Evolutionary conservation across 1,140 invertebrate genomes (phyloP), one percentile per base, ranked within the genome.

Genomic region (Zaprionus africanus): DNA sequence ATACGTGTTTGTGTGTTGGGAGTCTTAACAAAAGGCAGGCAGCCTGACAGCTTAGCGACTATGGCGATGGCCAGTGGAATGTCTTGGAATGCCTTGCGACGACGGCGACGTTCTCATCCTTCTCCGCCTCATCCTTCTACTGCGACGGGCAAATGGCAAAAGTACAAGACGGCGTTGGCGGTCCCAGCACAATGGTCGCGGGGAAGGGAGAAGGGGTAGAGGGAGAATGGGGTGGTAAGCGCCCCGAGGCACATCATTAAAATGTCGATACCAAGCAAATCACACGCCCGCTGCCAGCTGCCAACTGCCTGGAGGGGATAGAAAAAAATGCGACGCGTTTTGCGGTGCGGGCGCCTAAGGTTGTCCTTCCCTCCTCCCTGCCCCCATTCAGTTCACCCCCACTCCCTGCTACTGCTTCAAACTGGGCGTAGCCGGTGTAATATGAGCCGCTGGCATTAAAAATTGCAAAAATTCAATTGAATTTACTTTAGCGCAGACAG

Each of bases 261-360:
- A 91, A 88, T 91, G 88, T 91, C 88, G 90, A 91, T 90, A 79
- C 79, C 84, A 91, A 91, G 85, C 85, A 90, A 88, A 88, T 88
- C 85, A 88, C 85, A 88, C 85, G 84, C 85, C 84, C 81, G 79
- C 82, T 75, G 82, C 82, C 79, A 75, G 78, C 78, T 76, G 82
- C 82, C 79, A 78, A 46, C 41, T 46, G 80, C 84, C 64, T 70
- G 65, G 75, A 34, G 31, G 67, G 85, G 78, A 88, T 90, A 88
- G 53, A 53, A 88, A 76, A 76, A 72, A 78, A 74, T 73, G 75
- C 78, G 64, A 74, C 78, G 78, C 78, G 69, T 68, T 80, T 74
- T 78, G 78, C 67, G 74, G 78, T 76, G 62, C 46, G 58, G 60
- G 43, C 17, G 71, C 43, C 70, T 69, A 60, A 31, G 62, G 80